phyloP scores from a whole-genome alignment of 2,797 vertebrate genomes.

The Odontamblyopus lacepedii region DNA sequence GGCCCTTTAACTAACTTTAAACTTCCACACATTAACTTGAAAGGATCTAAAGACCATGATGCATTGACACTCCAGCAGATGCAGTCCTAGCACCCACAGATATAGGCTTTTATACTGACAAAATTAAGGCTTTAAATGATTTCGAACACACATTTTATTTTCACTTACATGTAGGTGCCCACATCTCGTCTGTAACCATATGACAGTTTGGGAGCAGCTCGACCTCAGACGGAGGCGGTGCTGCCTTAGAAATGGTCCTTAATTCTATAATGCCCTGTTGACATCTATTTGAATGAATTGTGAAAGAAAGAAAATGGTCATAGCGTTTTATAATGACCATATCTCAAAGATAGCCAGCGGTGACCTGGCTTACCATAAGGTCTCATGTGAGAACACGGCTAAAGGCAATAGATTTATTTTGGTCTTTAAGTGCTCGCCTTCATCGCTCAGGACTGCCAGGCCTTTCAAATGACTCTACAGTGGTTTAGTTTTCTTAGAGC shows the following conservation, averaged over 20 bases:
- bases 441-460: slow-evolving; percentile 41
- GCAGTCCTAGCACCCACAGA: too few species aligned
- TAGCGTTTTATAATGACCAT: slow-evolving; percentile 50
- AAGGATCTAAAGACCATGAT: too few species aligned
- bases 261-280: slow-evolving; percentile 38
- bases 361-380: slow-evolving; percentile 50
- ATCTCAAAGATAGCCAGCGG: slow-evolving; percentile 35
- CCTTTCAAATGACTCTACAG: slow-evolving; percentile 27
- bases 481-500: slow-evolving; percentile 32
- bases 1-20: too few species aligned
- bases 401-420: slow-evolving; percentile 46
- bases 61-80: too few species aligned
- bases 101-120: too few species aligned
- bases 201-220: not conserved
- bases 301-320: slow-evolving; percentile 38
- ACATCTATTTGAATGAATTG: slow-evolving; percentile 53
- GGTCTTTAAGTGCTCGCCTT: slow-evolving; percentile 21
- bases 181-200: too few species aligned
- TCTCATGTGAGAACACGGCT: slow-evolving; percentile 37
- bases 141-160: not conserved
- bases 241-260: slow-evolving; percentile 34
- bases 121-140: not conserved
- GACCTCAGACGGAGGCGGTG: slow-evolving; percentile 32
- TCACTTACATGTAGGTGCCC: too few species aligned
- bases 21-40: too few species aligned